Evolutionary conservation across 2,797 vertebrate genomes (phyloP).

Genomic region (Sebastes matsubarae): DNA sequence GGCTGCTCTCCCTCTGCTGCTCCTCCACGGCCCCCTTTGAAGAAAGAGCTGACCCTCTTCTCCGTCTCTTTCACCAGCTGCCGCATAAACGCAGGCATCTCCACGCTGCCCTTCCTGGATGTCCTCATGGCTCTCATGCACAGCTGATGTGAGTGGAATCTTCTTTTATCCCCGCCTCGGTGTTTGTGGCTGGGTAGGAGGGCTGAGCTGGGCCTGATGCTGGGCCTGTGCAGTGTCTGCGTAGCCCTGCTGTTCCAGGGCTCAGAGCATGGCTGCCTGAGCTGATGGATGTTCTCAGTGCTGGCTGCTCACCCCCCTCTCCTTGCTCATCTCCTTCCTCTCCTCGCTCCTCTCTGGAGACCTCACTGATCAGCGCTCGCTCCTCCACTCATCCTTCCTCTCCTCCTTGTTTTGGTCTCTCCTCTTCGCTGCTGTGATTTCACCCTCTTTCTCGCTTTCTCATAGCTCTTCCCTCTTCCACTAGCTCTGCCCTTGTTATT

Average conservation of each 20-base stretch:
- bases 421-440: slow-evolving; percentile 66
- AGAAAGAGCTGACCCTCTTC: slow-evolving; percentile 85
- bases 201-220: slow-evolving; percentile 54
- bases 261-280: slow-evolving; percentile 76
- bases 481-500: slow-evolving; percentile 74
- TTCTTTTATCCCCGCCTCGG: slow-evolving; percentile 27
- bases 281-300: slow-evolving; percentile 64
- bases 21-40: slow-evolving; percentile 80
- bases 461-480: slow-evolving; percentile 75
- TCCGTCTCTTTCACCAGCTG: slow-evolving; percentile 86
- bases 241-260: slow-evolving; percentile 68
- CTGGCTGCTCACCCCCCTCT: slow-evolving; percentile 62
- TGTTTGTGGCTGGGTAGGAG: slow-evolving; percentile 33
- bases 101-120: slow-evolving; percentile 79
- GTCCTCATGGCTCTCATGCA: slow-evolving; percentile 75
- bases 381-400: slow-evolving; percentile 62
- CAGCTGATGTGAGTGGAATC: slow-evolving; percentile 36
- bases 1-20: slow-evolving; percentile 68
- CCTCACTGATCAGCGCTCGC: slow-evolving; percentile 57
- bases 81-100: slow-evolving; percentile 84
- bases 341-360: slow-evolving; percentile 54
- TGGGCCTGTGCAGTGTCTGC: slow-evolving; percentile 64
- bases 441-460: slow-evolving; percentile 74
- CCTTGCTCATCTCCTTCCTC: slow-evolving; percentile 59
- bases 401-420: slow-evolving; percentile 49